These are phyloP conservation scores for Lycia hirtaria DNA, from an alignment of 2,888 invertebrate species.

Conservation along the genomic window DNA sequence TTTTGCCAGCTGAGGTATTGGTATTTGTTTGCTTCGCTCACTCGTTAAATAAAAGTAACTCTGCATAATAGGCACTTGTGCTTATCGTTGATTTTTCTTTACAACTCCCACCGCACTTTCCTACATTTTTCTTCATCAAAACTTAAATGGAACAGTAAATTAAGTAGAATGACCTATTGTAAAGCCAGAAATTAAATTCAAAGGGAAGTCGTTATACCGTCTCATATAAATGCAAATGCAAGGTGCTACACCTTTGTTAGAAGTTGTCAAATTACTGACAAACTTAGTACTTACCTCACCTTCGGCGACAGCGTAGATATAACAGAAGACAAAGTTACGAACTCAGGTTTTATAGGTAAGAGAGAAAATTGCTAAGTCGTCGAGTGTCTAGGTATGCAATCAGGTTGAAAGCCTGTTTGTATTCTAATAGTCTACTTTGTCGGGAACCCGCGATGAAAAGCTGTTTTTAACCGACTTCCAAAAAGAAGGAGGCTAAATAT, in stretches of 20 bases:
- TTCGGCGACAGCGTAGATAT: conserved; percentile 11
- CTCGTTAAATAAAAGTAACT: no score
- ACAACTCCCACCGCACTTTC: not conserved
- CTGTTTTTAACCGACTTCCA: no score
- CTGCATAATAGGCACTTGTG: no score
- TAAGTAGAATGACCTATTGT: conserved; percentile 16
- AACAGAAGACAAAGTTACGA: conserved; percentile 4
- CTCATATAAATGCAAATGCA: conserved; percentile 45
- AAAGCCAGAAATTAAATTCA: conserved; percentile 28
- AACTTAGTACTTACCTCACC: conserved; percentile 40
- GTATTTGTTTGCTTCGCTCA: no score
- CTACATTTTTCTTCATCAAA: not conserved
- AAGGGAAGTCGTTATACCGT: conserved; percentile 23
- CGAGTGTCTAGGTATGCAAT: not conserved
- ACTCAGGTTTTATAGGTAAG: not conserved
- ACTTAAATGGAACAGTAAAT: conserved; percentile 15
- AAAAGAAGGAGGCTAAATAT: no score
- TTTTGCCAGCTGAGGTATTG: no score
- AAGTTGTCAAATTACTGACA: conserved; percentile 57
- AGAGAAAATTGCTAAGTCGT: not conserved
- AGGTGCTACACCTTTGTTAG: conserved; percentile 51
- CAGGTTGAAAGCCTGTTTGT: not conserved
- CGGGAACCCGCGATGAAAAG: no score
- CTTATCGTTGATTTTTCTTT: not conserved
- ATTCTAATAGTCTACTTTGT: no score